phyloP scores from a whole-genome alignment of 2,888 invertebrate genomes.

The Tachina lurida region DNA sequence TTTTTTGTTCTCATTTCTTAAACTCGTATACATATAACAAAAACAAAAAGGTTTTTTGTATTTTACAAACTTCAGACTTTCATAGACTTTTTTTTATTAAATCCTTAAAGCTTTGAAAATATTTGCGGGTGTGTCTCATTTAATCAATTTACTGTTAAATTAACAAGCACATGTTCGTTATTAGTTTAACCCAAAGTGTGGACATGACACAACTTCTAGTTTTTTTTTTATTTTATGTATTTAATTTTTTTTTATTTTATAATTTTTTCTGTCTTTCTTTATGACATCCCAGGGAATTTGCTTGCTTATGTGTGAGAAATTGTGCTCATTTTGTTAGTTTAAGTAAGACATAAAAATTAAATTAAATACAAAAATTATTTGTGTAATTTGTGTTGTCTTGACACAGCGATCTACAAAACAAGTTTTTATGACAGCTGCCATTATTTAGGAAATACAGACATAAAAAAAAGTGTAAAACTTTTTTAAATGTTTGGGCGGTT shows the following conservation, averaged over 20 bases:
- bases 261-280: conserved; percentile 9
- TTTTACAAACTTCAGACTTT: not conserved
- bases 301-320: not conserved
- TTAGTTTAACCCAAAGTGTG: conserved; percentile 23
- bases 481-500: not conserved
- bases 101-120: not conserved
- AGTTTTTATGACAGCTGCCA: conserved; percentile 58
- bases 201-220: conserved; percentile 33
- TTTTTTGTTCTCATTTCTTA: too few relatives aligned
- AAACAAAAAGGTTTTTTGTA: not conserved
- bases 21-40: too few relatives aligned
- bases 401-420: not conserved
- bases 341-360: conserved; percentile 50
- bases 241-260: not conserved
- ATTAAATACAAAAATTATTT: conserved; percentile 46
- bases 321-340: conserved; percentile 35
- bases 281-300: conserved; percentile 49
- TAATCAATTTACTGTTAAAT: conserved; percentile 48
- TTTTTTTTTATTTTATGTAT: conserved; percentile 7
- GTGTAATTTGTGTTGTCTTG: conserved; percentile 21
- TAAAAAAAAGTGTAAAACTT: not conserved
- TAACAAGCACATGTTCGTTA: conserved; percentile 22
- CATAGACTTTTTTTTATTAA: not conserved
- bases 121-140: conserved; percentile 59
- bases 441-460: not conserved